Evolutionary conservation across 2,888 invertebrate species (phyloP), one percentile per base, ranked within the genome.

Genomic region (Perdita meconis): DNA sequence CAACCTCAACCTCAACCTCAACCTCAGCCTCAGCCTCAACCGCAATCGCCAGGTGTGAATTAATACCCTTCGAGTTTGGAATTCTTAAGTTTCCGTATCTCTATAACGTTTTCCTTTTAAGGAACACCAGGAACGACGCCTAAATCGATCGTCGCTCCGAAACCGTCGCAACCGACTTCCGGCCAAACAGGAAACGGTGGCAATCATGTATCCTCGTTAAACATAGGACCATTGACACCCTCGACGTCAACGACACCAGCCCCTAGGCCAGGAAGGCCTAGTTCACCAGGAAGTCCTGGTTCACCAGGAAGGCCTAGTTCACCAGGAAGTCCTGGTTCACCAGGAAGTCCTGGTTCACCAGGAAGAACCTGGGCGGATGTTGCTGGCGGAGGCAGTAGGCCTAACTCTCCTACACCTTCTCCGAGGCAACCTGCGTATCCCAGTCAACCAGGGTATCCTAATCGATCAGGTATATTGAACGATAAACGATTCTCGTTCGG

Each of bases 361-460:
- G 87, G 81, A 42, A 86, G 71, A 72, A 81, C 83, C 2, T 90
- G 89, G 89, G 89, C 90, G 1, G 86, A 90, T 0, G 53, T 90
- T 5, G 89, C 89, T 3, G 86, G 83, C 8, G 83, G 78, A 30
- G 87, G 85, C 8, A 87, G 84, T 60, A 80, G 81, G 56, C 83
- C 87, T 4, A 81, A 73, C 6, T 86, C 89, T 1, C 84, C 84
- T 2, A 78, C 80, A 10, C 77, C 86, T 10, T 74, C 80, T n/a
- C 72, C 82, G 1, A 83, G 79, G 63, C 81, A 66, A 22, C 64
- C 74, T 2, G 50, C 24, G 6, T 73, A 70, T 53, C 78, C 78
- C 8, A 56, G 40, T 57, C 81, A 73, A 57, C 73, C 75, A 68
- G 74, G 77, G 24, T 5, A 6, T n/a, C 16, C n/a, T n/a, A n/a